Base-by-base conservation (phyloP, 2,797 vertebrate species). In the Carapus acus region DNA sequence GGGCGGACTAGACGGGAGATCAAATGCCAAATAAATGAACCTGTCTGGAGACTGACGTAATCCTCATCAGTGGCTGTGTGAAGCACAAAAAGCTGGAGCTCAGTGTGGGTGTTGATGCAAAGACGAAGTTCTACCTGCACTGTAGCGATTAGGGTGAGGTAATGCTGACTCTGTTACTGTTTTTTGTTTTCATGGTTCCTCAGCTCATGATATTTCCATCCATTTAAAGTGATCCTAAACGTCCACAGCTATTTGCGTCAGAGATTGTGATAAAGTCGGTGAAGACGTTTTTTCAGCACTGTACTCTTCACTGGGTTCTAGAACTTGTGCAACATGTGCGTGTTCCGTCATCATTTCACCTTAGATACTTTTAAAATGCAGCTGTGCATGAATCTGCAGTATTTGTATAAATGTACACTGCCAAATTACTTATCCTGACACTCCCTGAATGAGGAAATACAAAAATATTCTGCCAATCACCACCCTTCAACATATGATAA, bases 1-100 rank as follows among this genome's bases (percentile, higher is more conserved):
- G 43, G 49, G 12, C 18, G 11, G 43, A 27, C 23, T 44, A n/a
- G n/a, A n/a, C n/a, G n/a, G 43, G 22, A 6, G 4, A n/a, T 14
- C 17, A 43, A n/a, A 44, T 36, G 8, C 7, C 34, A 51, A 51
- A 40, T 45, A 40, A 54, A 61, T 48, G 5, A 12, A 16, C 13
- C 17, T 31, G 41, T 17, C 9, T 33, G 13, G 18, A 27, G 13
- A 16, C 7, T n/a, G 11, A n/a, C 14, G n/a, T n/a, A n/a, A n/a
- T n/a, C 13, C 7, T 43, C 41, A n/a, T 43, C 20, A 23, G 41
- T 45, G 27, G 11, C 29, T 33, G 8, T 50, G 14, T 49, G 22
- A 23, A 49, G 13, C 27, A 18, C 22, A 14, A 47, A 44, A 41
- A 41, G 19, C 6, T 13, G 7, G 6, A 9, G 3, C 29, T 54